These are phyloP conservation scores for Dasyprocta punctata DNA, from an alignment of 2,113 vertebrate species.

Conservation along the genomic window DNA sequence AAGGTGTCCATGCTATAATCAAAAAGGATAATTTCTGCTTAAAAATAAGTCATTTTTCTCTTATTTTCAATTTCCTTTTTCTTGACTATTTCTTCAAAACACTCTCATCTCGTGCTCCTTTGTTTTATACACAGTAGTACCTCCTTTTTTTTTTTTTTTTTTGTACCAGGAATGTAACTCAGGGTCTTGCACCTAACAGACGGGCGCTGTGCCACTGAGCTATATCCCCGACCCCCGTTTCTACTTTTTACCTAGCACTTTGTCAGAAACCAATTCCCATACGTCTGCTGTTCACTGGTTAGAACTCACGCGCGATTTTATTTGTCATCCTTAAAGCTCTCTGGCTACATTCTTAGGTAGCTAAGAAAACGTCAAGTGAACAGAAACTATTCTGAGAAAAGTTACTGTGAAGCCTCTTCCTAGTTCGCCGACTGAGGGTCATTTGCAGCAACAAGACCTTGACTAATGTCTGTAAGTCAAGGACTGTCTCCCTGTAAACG, in stretches of 20 bases:
- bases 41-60: background rate
- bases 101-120: background rate
- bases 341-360: slow-evolving; percentile 48
- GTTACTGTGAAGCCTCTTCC: slow-evolving; percentile 62
- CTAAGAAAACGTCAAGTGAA: slow-evolving; percentile 41
- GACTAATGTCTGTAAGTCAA: slow-evolving; percentile 70
- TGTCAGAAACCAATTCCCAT: background rate
- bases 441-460: slow-evolving; percentile 68
- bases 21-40: background rate
- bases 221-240: background rate
- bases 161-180: no score
- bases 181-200: no score
- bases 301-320: slow-evolving; percentile 30
- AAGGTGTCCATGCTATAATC: background rate
- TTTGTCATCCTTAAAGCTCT: slow-evolving; percentile 49
- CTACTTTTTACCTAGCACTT: background rate
- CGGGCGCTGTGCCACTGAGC: no score
- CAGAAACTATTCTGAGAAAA: slow-evolving; percentile 61
- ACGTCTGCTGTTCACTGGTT: background rate
- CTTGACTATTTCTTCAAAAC: background rate
- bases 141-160: no score
- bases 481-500: slow-evolving; percentile 58
- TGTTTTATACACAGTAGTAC: background rate
- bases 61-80: background rate
- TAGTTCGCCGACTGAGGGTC: slow-evolving; percentile 50